phyloP scores from a whole-genome alignment of 2,797 vertebrate genomes.

The Melanotaenia nigrans region DNA sequence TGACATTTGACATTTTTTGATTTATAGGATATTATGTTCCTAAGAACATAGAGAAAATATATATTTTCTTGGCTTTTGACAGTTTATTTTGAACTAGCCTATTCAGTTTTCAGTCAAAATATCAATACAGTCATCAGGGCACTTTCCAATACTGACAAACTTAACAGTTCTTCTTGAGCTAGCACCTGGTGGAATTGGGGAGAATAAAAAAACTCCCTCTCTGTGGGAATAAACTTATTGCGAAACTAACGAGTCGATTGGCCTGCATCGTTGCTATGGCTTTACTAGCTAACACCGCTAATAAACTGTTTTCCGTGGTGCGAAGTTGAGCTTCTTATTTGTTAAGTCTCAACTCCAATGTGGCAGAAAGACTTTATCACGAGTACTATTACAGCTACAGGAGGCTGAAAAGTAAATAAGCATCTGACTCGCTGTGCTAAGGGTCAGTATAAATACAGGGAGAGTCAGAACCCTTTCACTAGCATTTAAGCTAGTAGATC shows the following conservation, averaged over 20 bases:
- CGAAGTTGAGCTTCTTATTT: neutral
- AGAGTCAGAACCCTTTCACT: neutral
- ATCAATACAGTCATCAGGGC: neutral
- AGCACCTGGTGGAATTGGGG: neutral
- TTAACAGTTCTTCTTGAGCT: neutral
- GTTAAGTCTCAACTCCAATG: neutral
- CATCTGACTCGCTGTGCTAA: neutral
- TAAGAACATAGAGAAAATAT: neutral
- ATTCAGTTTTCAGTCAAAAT: neutral
- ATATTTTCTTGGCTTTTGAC: too few species aligned
- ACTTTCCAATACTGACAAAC: neutral
- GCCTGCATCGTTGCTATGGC: neutral
- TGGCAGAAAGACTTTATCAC: conserved; percentile 6
- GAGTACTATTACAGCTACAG: neutral
- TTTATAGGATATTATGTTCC: neutral
- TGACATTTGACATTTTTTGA: neutral
- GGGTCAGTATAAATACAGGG: neutral
- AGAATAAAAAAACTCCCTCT: neutral
- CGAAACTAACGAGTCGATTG: neutral
- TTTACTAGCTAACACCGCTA: neutral
- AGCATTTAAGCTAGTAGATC: neutral
- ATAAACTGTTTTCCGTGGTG: neutral
- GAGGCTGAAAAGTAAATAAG: neutral
- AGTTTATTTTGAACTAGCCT: neutral
- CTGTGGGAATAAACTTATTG: neutral